Percentiles rank a stretch among this genome's conserved stretches.
Evolutionary conservation across 2,113 vertebrate species (phyloP).

Genomic region (Corydoras maculifer): DNA sequence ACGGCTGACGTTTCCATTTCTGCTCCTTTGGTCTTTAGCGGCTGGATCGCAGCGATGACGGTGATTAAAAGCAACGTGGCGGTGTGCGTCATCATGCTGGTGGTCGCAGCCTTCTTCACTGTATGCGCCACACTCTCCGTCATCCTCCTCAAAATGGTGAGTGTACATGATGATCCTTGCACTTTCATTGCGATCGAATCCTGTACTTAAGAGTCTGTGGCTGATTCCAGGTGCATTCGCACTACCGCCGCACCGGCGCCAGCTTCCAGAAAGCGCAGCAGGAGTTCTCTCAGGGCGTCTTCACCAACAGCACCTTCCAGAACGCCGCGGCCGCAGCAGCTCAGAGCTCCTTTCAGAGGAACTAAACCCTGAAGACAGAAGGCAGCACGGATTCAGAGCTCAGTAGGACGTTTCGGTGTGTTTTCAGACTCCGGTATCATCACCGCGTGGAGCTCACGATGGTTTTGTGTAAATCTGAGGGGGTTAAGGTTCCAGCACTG

Average conservation of each 20-base stretch:
- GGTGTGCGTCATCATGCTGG: conserved; percentile 80
- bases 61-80: conserved; percentile 48
- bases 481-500: conserved; percentile 10
- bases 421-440: conserved; percentile 7
- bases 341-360: conserved; percentile 70
- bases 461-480: conserved; percentile 10
- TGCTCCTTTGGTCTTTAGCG: conserved; percentile 57
- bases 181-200: no score
- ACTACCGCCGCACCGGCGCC: conserved; percentile 86
- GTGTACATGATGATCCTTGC: conserved; percentile 34
- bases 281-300: conserved; percentile 90
- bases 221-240: conserved; percentile 75
- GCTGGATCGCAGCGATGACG: conserved; percentile 79
- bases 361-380: conserved; percentile 35
- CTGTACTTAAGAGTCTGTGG: not conserved
- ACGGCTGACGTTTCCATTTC: no score
- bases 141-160: conserved; percentile 87
- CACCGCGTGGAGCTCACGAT: not conserved
- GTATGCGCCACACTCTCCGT: conserved; percentile 71
- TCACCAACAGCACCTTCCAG: conserved; percentile 81
- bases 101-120: conserved; percentile 86
- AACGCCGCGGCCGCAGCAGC: conserved; percentile 72
- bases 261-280: conserved; percentile 94
- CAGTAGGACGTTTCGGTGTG: not conserved
- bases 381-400: not conserved